A percentile compares a stretch with the other conserved stretches of the same genome.
Conservation (phyloP, 2,113 vertebrate species). For the Crotophaga sulcirostris region DNA sequence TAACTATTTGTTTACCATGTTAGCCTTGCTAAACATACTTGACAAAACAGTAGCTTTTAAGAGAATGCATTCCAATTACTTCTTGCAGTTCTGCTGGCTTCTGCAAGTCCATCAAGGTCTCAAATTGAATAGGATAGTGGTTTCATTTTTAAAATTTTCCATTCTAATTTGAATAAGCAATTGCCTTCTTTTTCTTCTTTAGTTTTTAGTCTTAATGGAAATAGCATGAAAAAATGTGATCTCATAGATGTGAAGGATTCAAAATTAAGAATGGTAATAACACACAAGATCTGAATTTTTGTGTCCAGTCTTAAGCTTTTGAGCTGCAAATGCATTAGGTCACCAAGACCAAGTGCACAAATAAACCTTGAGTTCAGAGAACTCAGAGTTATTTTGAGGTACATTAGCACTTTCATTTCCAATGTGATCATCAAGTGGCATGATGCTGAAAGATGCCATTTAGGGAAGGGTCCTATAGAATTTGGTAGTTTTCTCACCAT, state of each 20-base stretch:
- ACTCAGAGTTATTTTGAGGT: neutral
- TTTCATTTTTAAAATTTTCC: neutral
- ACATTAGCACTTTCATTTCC: neutral
- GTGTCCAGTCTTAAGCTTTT: neutral
- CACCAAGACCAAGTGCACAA: neutral
- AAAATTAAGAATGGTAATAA: neutral
- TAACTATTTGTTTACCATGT: neutral
- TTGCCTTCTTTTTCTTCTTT: neutral
- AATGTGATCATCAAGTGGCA: neutral
- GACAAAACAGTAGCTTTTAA: neutral
- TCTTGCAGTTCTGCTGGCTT: neutral
- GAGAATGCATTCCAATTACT: neutral
- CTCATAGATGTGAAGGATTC: neutral
- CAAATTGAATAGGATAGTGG: neutral
- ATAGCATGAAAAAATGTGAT: neutral
- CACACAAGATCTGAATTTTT: neutral
- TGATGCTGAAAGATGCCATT: neutral
- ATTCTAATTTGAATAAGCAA: neutral
- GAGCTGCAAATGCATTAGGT: neutral
- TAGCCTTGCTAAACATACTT: neutral
- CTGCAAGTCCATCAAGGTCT: neutral
- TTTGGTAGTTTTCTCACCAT: neutral
- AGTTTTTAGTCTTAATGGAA: neutral
- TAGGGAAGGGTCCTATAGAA: neutral
- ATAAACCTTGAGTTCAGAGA: neutral